These are phyloP conservation scores for Sebastes schlegelii DNA, from an alignment of 2,113 vertebrate genomes.

Conservation along the genomic window DNA sequence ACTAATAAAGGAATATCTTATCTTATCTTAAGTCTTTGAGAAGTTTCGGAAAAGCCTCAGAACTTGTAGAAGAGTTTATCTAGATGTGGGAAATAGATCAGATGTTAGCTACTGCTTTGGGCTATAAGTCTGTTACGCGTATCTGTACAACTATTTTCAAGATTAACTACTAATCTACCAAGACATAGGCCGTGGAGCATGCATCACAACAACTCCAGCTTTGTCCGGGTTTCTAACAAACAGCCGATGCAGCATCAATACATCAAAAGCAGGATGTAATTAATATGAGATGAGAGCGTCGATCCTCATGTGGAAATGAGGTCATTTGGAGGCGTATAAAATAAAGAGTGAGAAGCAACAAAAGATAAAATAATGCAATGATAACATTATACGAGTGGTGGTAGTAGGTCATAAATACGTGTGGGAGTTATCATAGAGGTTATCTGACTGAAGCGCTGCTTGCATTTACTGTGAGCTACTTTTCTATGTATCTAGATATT, in stretches of 20 bases:
- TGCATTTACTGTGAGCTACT: background rate
- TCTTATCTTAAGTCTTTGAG: no score
- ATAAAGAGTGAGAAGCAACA: background rate
- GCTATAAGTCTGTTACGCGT: background rate
- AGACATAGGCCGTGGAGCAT: background rate
- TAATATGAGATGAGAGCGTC: background rate
- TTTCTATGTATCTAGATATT: background rate
- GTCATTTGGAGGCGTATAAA: background rate
- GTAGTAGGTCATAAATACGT: background rate
- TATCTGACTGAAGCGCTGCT: background rate
- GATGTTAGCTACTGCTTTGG: background rate
- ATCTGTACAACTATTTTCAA: background rate
- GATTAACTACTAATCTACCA: background rate
- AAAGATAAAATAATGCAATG: background rate
- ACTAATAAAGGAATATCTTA: no score
- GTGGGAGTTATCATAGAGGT: background rate
- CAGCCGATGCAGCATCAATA: background rate
- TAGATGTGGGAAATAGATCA: background rate
- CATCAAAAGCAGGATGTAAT: background rate
- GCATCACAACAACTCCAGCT: background rate
- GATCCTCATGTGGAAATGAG: background rate
- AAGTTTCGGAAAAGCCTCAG: no score
- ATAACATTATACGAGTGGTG: background rate
- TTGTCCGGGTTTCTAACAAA: background rate
- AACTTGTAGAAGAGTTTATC: background rate